Percentiles rank a stretch among this genome's conserved stretches.
Conservation (phyloP, 92 coral and sea anemone species). For the Porites cylindrica region DNA sequence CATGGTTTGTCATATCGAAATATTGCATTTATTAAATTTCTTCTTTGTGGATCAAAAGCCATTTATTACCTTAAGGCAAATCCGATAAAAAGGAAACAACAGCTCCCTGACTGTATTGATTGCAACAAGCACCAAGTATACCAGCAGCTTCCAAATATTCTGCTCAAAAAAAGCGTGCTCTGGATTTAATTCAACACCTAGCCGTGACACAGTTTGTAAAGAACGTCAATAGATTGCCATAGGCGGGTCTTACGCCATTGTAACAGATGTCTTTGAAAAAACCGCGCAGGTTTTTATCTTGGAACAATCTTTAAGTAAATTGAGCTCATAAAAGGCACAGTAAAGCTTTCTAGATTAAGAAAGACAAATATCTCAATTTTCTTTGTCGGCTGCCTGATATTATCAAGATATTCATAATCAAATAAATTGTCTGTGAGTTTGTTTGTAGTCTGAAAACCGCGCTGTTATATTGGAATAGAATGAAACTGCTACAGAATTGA, state of each 20-base stretch:
- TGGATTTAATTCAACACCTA: too few relatives aligned
- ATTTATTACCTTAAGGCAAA: background rate
- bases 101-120: background rate
- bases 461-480: background rate
- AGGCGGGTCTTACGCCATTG: background rate
- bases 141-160: too few relatives aligned
- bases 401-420: background rate
- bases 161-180: background rate
- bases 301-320: background rate
- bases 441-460: too few relatives aligned
- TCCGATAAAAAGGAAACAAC: background rate
- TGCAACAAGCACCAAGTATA: too few relatives aligned
- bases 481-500: background rate
- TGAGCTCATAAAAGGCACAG: background rate
- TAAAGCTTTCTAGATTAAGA: background rate
- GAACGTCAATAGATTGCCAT: background rate
- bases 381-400: constrained; percentile 21
- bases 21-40: too few relatives aligned
- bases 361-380: background rate
- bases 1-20: background rate
- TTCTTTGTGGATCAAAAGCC: background rate
- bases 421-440: background rate
- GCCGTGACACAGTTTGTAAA: background rate
- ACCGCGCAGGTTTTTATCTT: background rate
- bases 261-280: constrained; percentile 1